A percentile compares a stretch with the other conserved stretches of the same genome.
Evolutionary conservation across 53 echinoderm and acorn worm genomes (phyloP).

Genomic region (Antedon mediterranea): DNA sequence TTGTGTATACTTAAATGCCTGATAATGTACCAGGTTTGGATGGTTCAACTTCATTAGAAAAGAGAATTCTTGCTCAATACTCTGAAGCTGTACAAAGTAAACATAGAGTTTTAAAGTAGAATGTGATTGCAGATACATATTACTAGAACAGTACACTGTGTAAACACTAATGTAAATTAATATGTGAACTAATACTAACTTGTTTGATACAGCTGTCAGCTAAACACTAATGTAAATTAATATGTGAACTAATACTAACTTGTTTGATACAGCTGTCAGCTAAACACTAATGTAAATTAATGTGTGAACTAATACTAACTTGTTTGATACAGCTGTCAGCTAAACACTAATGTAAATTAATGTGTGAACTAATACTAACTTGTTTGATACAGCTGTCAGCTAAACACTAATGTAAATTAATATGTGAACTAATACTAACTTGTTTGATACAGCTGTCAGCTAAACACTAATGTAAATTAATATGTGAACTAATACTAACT

Average conservation of each 20-base stretch:
- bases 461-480: too few relatives aligned
- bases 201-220: slow-evolving; percentile 75
- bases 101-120: too few relatives aligned
- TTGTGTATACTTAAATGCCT: slow-evolving; percentile 65
- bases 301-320: slow-evolving; percentile 39
- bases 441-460: slow-evolving; percentile 75
- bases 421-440: slow-evolving; percentile 39
- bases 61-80: slow-evolving; percentile 75
- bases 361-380: slow-evolving; percentile 39
- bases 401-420: too few relatives aligned
- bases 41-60: slow-evolving; percentile 59
- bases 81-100: slow-evolving; percentile 33
- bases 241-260: slow-evolving; percentile 39
- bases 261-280: slow-evolving; percentile 75
- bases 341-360: too few relatives aligned
- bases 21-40: slow-evolving; percentile 69
- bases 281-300: too few relatives aligned
- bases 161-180: too few relatives aligned
- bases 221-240: too few relatives aligned
- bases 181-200: slow-evolving; percentile 19
- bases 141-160: too few relatives aligned
- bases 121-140: too few relatives aligned
- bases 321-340: slow-evolving; percentile 75
- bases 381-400: slow-evolving; percentile 75
- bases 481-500: slow-evolving; percentile 39